Base-by-base conservation (phyloP, 53 echinoderm and acorn worm genomes). In the Echinometra lucunter region DNA sequence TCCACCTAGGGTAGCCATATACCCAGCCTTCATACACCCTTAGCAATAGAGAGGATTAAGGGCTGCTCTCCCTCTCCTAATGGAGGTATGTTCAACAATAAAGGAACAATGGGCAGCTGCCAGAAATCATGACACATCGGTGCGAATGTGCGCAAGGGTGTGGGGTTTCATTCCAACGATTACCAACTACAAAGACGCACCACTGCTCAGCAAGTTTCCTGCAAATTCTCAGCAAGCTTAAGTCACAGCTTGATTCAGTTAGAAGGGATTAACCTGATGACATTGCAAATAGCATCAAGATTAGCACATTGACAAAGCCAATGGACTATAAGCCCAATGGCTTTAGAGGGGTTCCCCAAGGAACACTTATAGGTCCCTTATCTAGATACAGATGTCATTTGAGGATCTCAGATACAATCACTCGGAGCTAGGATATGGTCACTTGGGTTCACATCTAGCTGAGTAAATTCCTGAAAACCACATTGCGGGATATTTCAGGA, bases 251-350 rank as follows among this genome's bases (percentile, higher is more conserved):
- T 90, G 55, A 66, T 58, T 58, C 63, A 27, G 37, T 40, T 90
- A 57, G 58, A 16, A n/a, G 35, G 90, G 90, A 90, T 90, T 90
- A 90, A 90, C 90, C 90, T 21, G 9, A 90, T 90, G 90, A 90
- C 90, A 90, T 66, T 30, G 63, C 90, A 90, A 90, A 90, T 90
- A 90, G 66, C 90, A 63, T 90, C 90, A 58, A 58, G 90, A 57
- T 90, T 90, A 90, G 23, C 19, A 27, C 90, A 40, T 58, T 90
- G 90, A 90, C 90, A 90, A 60, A 40, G 63, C 90, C 90, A 57
- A 23, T 60, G 63, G 90, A 88, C 58, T 58, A n/a, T n/a, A 58
- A 90, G 63, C 58, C 63, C 40, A 32, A 53, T n/a, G 49, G 88
- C 15, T 88, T 88, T 88, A 10, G 9, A 55, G 53, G 28, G 6